Evolutionary conservation across 1,140 invertebrate species (phyloP).

Genomic region (Pectinophora gossypiella): DNA sequence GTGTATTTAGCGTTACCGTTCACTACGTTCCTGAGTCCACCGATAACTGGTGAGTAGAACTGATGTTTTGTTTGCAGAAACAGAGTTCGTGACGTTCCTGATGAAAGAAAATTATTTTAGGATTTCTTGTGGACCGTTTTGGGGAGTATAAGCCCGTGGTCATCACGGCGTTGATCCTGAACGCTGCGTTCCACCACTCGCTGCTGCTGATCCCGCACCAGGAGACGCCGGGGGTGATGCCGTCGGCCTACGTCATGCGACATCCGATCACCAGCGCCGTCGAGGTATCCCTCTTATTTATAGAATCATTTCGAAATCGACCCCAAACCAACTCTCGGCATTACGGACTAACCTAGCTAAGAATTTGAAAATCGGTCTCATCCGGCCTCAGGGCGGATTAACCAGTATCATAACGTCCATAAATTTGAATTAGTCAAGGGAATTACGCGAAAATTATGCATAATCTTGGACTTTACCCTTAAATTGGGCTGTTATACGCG

Average conservation of each 20-base stretch:
- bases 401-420: conserved; percentile 63
- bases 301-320: conserved; percentile 35
- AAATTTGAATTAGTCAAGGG: conserved; percentile 56
- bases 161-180: conserved; percentile 82
- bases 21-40: conserved; percentile 86
- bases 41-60: conserved; percentile 81
- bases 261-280: conserved; percentile 81
- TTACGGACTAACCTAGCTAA: conserved; percentile 54
- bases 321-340: conserved; percentile 36
- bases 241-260: conserved; percentile 82
- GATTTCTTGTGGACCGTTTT: conserved; percentile 87
- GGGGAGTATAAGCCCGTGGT: conserved; percentile 88
- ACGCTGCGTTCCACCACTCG: conserved; percentile 84
- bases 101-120: conserved; percentile 68
- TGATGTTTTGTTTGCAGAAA: no score
- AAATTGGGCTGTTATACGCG: no score
- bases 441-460: conserved; percentile 55
- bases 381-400: conserved; percentile 70
- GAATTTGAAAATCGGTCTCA: conserved; percentile 74
- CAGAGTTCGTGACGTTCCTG: no score
- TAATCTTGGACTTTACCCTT: conserved; percentile 23
- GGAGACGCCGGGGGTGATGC: conserved; percentile 82
- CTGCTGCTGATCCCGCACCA: conserved; percentile 84
- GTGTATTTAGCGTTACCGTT: conserved; percentile 89
- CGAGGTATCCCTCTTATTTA: conserved; percentile 72